phyloP scores from a whole-genome alignment of 2,888 invertebrate genomes.

The Coronaproctus castanopsis region DNA sequence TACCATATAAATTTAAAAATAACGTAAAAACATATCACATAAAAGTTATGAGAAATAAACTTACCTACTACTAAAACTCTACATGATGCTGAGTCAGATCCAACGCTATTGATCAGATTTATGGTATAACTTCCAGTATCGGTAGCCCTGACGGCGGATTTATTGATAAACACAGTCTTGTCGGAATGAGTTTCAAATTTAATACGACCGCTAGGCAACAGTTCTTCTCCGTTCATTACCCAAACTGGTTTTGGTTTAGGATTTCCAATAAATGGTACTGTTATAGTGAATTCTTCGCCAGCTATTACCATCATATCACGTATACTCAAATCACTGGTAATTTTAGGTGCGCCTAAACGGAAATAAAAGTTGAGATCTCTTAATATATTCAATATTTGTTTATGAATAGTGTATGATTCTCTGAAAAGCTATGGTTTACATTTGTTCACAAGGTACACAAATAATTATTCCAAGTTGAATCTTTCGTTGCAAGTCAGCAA shows the following conservation, averaged over 20 bases:
- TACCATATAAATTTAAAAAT: too few relatives aligned
- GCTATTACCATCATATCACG: slow-evolving; percentile 87
- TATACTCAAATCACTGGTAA: slow-evolving; percentile 78
- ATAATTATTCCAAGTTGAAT: too few relatives aligned
- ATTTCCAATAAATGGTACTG: slow-evolving; percentile 75
- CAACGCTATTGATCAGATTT: slow-evolving; percentile 69
- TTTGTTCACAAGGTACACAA: too few relatives aligned
- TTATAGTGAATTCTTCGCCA: slow-evolving; percentile 87
- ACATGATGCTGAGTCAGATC: slow-evolving; percentile 78
- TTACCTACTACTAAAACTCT: slow-evolving; percentile 47
- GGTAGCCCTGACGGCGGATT: slow-evolving; percentile 59
- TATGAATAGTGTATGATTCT: too few relatives aligned
- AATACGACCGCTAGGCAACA: slow-evolving; percentile 57
- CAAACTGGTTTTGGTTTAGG: slow-evolving; percentile 78
- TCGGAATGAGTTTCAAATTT: slow-evolving; percentile 66
- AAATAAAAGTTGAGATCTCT: too few relatives aligned
- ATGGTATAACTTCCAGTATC: slow-evolving; percentile 90
- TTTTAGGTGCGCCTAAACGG: slow-evolving; percentile 51
- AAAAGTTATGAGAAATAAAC: too few relatives aligned
- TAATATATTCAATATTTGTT: too few relatives aligned
- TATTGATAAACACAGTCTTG: slow-evolving; percentile 65
- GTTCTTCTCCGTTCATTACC: slow-evolving; percentile 72
- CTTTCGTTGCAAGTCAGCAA: too few relatives aligned
- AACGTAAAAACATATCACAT: too few relatives aligned
- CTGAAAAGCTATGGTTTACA: too few relatives aligned